Evolutionary conservation across 1,140 invertebrate genomes (phyloP).

Genomic region (Euschistus heros): DNA sequence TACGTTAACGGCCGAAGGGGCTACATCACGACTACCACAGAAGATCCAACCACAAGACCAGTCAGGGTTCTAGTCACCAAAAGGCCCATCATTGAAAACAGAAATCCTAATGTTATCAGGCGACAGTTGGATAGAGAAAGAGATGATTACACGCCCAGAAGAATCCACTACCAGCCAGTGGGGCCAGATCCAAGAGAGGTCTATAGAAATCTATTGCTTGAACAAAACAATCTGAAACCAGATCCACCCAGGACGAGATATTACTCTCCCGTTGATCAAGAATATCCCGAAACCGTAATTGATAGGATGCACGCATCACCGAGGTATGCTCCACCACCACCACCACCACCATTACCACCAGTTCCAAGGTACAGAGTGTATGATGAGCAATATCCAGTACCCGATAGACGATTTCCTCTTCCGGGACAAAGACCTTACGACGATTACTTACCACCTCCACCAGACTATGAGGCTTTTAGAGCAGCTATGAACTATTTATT

Average conservation of each 20-base stretch:
- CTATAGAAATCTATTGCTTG: slow-evolving; percentile 24
- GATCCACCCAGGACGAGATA: slow-evolving; percentile 17
- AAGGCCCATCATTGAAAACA: slow-evolving; percentile 36
- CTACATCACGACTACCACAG: slow-evolving; percentile 34
- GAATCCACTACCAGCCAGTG: background rate
- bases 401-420: background rate
- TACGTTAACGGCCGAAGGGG: slow-evolving; percentile 36
- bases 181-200: slow-evolving; percentile 21
- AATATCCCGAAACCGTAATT: background rate
- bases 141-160: slow-evolving; percentile 33
- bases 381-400: slow-evolving; percentile 11
- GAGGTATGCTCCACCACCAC: background rate
- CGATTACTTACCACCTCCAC: slow-evolving; percentile 34
- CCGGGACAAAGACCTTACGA: slow-evolving; percentile 30
- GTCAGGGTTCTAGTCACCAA: slow-evolving; percentile 37
- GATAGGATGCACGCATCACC: background rate
- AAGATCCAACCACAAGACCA: slow-evolving; percentile 34
- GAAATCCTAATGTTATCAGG: slow-evolving; percentile 49
- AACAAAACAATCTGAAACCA: slow-evolving; percentile 23
- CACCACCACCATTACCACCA: slow-evolving; percentile 8
- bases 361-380: slow-evolving; percentile 4
- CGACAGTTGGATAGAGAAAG: slow-evolving; percentile 44
- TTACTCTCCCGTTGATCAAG: slow-evolving; percentile 7
- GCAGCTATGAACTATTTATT: slow-evolving; percentile 32
- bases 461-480: slow-evolving; percentile 36